A percentile compares a stretch with the other conserved stretches of the same genome.
Conservation (phyloP, 2,888 invertebrate species). For the Spodoptera exigua region DNA sequence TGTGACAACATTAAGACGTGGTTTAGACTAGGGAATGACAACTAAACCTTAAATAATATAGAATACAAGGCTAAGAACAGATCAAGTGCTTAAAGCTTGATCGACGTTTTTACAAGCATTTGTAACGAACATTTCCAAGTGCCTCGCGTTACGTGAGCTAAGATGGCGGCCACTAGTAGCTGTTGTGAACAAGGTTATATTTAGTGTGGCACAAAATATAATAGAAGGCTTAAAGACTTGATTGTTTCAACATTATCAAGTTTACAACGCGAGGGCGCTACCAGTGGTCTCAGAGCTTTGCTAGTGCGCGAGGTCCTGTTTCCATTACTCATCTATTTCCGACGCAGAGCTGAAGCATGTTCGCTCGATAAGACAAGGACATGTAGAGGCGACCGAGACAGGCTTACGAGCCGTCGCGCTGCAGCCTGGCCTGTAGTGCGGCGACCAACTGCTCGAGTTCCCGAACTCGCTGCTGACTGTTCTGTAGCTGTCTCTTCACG, state of each 20-base stretch:
- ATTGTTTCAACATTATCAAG: constrained; percentile 17
- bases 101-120: constrained; percentile 50
- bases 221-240: constrained; percentile 14
- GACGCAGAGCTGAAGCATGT: constrained; percentile 28
- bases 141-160: constrained; percentile 20
- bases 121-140: constrained; percentile 31
- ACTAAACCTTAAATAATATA: constrained; percentile 44
- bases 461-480: constrained; percentile 94
- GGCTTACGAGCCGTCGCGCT: constrained; percentile 67
- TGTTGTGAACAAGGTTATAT: constrained; percentile 12
- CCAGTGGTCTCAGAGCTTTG: constrained; percentile 16
- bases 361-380: constrained; percentile 36
- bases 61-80: constrained; percentile 52
- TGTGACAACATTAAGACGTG: constrained; percentile 53
- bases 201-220: constrained; percentile 45
- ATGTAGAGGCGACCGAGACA: constrained; percentile 5
- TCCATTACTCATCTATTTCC: constrained; percentile 15
- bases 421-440: constrained; percentile 86
- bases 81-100: constrained; percentile 53
- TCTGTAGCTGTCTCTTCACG: constrained; percentile 93
- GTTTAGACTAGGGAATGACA: constrained; percentile 56
- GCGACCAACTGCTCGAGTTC: constrained; percentile 94
- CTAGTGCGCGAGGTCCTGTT: constrained; percentile 15
- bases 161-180: constrained; percentile 13
- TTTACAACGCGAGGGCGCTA: constrained; percentile 4